Evolutionary conservation across 2,113 vertebrate species (phyloP).

Genomic region (Lepisosteus oculatus): DNA sequence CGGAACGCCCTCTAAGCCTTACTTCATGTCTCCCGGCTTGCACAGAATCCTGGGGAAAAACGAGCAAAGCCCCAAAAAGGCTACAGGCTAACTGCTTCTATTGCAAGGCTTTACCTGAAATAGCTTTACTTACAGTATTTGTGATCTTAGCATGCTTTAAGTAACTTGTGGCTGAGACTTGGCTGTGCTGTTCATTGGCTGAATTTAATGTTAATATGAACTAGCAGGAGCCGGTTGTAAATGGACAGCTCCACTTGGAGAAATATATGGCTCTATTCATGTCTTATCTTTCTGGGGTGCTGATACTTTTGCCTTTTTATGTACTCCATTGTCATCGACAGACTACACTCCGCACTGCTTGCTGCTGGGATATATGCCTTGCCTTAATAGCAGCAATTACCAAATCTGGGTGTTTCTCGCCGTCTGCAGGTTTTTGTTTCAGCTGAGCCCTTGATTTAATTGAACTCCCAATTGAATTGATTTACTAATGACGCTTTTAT

Average conservation of each 20-base stretch:
- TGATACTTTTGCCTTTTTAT: not conserved
- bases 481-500: too few species aligned
- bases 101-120: conserved; percentile 32
- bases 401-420: not conserved
- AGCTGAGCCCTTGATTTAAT: not conserved
- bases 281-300: conserved; percentile 9
- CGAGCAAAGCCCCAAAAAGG: conserved; percentile 72
- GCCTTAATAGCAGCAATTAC: not conserved
- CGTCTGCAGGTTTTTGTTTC: not conserved
- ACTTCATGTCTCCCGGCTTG: conserved; percentile 87
- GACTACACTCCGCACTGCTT: not conserved
- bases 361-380: conserved; percentile 1
- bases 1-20: conserved; percentile 86
- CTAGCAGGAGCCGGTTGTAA: not conserved
- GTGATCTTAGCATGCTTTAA: conserved; percentile 39
- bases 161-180: conserved; percentile 17
- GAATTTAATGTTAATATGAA: not conserved
- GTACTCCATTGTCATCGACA: not conserved
- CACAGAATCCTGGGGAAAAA: conserved; percentile 84
- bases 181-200: conserved; percentile 15
- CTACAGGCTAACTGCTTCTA: conserved; percentile 50
- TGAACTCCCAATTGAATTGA: too few species aligned
- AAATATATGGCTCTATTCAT: conserved; percentile 10
- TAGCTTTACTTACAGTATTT: conserved; percentile 40
- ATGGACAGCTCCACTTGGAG: not conserved